Evolutionary conservation across 2,113 vertebrate species (phyloP).

Genomic region (Axis porcinus): DNA sequence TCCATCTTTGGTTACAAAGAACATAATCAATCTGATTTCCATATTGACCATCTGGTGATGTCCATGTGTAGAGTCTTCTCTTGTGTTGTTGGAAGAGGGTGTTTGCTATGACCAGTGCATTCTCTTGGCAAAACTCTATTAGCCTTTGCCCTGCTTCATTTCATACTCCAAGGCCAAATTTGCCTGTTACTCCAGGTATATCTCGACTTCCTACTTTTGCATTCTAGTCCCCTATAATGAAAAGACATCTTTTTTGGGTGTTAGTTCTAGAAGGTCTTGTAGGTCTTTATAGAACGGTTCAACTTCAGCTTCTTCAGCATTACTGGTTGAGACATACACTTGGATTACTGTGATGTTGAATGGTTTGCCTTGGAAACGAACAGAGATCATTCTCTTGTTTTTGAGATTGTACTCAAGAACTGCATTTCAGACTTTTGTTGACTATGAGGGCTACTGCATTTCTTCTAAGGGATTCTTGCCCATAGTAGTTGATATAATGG

Average conservation of each 20-base stretch:
- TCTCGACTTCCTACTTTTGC: background rate
- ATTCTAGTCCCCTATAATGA: background rate
- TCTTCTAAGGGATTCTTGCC: background rate
- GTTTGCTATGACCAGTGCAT: background rate
- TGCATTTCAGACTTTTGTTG: background rate
- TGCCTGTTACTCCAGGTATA: background rate
- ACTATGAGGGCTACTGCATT: background rate
- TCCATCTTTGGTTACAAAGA: background rate
- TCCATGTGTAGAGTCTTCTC: background rate
- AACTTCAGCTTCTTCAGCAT: background rate
- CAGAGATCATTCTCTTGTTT: background rate
- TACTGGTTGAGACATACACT: background rate
- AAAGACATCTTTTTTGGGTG: background rate
- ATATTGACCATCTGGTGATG: background rate
- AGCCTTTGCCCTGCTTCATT: background rate
- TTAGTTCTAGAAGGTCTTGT: background rate
- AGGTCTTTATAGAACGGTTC: background rate
- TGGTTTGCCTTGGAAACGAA: background rate
- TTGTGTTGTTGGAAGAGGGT: background rate
- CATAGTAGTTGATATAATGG: background rate
- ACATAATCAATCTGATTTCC: background rate
- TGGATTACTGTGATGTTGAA: background rate
- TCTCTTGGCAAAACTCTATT: background rate
- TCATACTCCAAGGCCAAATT: background rate
- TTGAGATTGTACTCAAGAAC: background rate